phyloP scores from a whole-genome alignment of 2,797 vertebrate genomes.

The Chelmon rostratus region DNA sequence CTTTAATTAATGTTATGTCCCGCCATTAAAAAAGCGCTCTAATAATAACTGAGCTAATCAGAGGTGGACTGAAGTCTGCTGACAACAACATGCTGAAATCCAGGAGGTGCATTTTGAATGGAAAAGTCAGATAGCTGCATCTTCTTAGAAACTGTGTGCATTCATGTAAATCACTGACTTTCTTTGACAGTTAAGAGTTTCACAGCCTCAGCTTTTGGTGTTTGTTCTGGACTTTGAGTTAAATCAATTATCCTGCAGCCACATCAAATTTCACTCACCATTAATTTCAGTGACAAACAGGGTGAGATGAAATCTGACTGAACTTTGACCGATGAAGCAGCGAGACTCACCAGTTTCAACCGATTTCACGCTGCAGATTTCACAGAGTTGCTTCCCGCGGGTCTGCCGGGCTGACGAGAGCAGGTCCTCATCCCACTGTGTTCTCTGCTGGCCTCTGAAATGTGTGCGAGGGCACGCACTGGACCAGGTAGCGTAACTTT shows the following conservation, averaged over 20 bases:
- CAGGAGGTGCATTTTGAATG: neutral
- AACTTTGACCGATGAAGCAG: neutral
- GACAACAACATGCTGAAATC: slow-evolving; percentile 4
- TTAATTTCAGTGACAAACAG: neutral
- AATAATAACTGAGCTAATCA: slow-evolving; percentile 46
- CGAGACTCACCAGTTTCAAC: neutral
- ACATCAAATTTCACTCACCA: neutral
- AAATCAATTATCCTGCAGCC: neutral
- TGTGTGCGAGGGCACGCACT: neutral
- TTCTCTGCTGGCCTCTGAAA: slow-evolving; percentile 23
- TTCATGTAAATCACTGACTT: neutral
- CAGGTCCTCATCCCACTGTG: neutral
- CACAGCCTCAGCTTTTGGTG: neutral
- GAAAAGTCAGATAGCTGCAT: neutral
- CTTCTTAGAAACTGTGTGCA: neutral
- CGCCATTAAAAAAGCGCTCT: slow-evolving; percentile 33
- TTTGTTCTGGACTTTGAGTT: neutral
- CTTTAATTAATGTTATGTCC: slow-evolving; percentile 52
- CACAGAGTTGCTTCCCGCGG: neutral
- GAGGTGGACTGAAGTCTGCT: slow-evolving; percentile 16
- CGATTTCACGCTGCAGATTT: neutral
- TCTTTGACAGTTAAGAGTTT: neutral
- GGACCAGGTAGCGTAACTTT: neutral
- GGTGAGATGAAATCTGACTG: neutral
- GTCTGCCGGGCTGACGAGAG: neutral